Evolutionary conservation across 2,888 invertebrate species (phyloP).

Genomic region (Conchocele bisecta): DNA sequence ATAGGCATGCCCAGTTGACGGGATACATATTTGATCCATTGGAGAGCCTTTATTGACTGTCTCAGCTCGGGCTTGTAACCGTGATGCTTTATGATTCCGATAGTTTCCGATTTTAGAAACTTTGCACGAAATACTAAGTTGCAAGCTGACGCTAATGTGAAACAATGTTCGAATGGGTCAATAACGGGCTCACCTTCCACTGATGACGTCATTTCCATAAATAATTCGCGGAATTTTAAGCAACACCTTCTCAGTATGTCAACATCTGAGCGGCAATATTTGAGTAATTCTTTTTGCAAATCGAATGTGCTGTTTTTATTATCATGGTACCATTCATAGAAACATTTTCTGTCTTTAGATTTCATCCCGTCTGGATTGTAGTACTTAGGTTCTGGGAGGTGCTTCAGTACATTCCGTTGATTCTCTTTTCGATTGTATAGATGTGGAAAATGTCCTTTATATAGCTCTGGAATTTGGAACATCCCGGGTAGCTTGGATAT

Average conservation of each 20-base stretch:
- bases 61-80: constrained; percentile 35
- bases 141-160: constrained; percentile 32
- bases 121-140: constrained; percentile 19
- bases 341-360: constrained; percentile 20
- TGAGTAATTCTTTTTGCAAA: constrained; percentile 25
- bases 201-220: constrained; percentile 15
- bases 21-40: constrained; percentile 33
- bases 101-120: constrained; percentile 17
- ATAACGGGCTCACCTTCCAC: not conserved
- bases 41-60: constrained; percentile 35
- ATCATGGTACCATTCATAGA: constrained; percentile 28
- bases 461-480: constrained; percentile 28
- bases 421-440: constrained; percentile 34
- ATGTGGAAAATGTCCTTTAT: constrained; percentile 45
- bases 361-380: constrained; percentile 49
- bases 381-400: constrained; percentile 36
- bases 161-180: constrained; percentile 22
- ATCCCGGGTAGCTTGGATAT: constrained; percentile 33
- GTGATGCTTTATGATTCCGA: constrained; percentile 43
- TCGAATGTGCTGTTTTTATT: constrained; percentile 26
- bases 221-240: constrained; percentile 24
- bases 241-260: constrained; percentile 28
- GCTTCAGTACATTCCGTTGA: constrained; percentile 8
- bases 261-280: constrained; percentile 33
- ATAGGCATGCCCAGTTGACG: not conserved